These are phyloP conservation scores for Melipona beecheii DNA, from an alignment of 2,888 invertebrate species.

Conservation along the genomic window DNA sequence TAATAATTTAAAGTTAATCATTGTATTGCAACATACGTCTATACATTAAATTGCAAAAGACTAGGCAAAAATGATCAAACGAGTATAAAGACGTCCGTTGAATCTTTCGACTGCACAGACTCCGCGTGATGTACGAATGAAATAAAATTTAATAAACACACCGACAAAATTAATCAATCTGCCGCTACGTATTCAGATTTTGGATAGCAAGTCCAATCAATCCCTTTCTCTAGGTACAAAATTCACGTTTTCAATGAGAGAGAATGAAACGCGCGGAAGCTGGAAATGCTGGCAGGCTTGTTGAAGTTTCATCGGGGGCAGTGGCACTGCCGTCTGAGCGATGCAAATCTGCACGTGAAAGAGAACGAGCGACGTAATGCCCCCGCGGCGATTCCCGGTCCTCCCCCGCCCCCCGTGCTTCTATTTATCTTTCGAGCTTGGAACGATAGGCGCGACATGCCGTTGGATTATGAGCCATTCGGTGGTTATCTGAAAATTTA, in stretches of 20 bases:
- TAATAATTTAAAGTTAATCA: too few species aligned
- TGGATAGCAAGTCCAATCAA: too few species aligned
- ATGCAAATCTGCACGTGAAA: constrained; percentile 42
- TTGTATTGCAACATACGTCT: too few species aligned
- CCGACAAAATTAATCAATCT: background rate
- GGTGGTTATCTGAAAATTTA: constrained; percentile 50
- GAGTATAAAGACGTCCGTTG: too few species aligned
- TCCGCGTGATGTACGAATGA: background rate
- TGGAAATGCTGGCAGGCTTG: constrained; percentile 8
- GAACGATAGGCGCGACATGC: constrained; percentile 45
- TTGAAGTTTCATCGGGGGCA: constrained; percentile 21
- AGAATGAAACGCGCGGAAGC: constrained; percentile 1
- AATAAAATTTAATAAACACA: too few species aligned
- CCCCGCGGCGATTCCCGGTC: background rate
- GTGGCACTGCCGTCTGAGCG: background rate
- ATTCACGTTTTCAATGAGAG: constrained; percentile 4
- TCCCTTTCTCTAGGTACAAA: background rate
- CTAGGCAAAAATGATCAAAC: too few species aligned
- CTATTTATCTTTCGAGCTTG: constrained; percentile 46
- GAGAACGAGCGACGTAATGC: constrained; percentile 24
- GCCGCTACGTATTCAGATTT: background rate
- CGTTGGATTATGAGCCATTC: constrained; percentile 45
- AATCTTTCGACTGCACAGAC: background rate
- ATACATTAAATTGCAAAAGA: too few species aligned
- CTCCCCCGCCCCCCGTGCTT: background rate